Evolutionary conservation across 2,797 vertebrate genomes (phyloP).

Genomic region (Microchirus variegatus): DNA sequence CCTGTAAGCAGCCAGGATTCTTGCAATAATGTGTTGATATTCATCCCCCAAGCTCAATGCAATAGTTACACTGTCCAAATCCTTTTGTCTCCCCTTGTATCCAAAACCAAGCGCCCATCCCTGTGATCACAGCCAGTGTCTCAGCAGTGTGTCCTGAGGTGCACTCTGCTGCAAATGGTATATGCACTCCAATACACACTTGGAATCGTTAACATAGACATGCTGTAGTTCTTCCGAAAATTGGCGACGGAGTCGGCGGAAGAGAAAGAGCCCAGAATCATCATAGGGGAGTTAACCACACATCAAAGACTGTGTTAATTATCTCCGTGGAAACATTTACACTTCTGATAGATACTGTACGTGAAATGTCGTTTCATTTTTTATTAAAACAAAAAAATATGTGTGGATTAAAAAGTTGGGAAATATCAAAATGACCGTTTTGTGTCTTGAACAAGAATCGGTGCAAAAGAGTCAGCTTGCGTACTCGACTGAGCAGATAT

Average conservation of each 20-base stretch:
- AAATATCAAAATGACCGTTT: too few species aligned
- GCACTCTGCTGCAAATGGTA: constrained; percentile 27
- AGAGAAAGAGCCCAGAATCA: constrained; percentile 21
- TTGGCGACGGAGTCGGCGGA: constrained; percentile 5
- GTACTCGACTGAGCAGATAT: constrained; percentile 28
- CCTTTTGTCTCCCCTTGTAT: constrained; percentile 4
- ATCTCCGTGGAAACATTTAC: too few species aligned
- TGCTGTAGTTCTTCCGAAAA: constrained; percentile 33
- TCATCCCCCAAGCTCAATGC: constrained; percentile 32
- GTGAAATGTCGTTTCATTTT: too few species aligned
- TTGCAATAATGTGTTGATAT: neutral
- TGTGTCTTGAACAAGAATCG: too few species aligned
- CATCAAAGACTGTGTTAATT: too few species aligned
- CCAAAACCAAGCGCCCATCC: constrained; percentile 44
- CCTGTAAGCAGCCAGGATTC: constrained; percentile 12
- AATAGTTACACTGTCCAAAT: constrained; percentile 32
- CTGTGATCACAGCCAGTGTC: constrained; percentile 46
- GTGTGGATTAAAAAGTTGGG: neutral
- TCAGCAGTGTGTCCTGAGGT: constrained; percentile 58
- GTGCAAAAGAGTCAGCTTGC: constrained; percentile 15
- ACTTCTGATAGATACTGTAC: too few species aligned
- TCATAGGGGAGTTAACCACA: too few species aligned
- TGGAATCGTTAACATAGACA: neutral
- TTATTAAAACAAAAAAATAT: neutral
- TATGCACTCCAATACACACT: constrained; percentile 19